Evolutionary conservation across 2,888 invertebrate species (phyloP).

Genomic region (Terebella lapidaria): DNA sequence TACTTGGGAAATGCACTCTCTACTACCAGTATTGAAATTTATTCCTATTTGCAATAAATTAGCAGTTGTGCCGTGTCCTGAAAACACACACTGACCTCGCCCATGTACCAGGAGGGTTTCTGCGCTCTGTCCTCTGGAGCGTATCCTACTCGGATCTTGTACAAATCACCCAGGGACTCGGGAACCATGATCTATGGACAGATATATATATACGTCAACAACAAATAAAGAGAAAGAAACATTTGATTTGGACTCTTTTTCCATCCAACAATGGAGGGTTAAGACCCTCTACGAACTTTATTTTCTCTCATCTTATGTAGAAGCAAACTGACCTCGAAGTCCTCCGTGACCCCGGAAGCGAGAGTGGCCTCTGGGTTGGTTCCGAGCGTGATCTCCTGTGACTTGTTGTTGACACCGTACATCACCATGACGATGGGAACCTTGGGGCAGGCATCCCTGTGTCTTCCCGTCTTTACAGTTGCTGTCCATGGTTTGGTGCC

Average conservation of each 20-base stretch:
- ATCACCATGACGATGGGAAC: slow-evolving; percentile 26
- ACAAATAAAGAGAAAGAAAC: too few relatives aligned
- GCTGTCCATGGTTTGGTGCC: too few relatives aligned
- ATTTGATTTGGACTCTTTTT: too few relatives aligned
- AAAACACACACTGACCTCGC: too few relatives aligned
- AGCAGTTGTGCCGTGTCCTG: too few relatives aligned
- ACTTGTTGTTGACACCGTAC: slow-evolving; percentile 41
- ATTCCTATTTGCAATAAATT: too few relatives aligned
- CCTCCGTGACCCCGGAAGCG: slow-evolving; percentile 39
- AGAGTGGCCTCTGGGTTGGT: slow-evolving; percentile 23
- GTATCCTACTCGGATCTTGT: slow-evolving; percentile 36
- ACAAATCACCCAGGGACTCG: slow-evolving; percentile 40
- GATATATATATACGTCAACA: too few relatives aligned
- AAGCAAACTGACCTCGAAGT: slow-evolving; percentile 39
- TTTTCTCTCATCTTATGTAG: slow-evolving; percentile 31
- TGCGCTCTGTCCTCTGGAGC: slow-evolving; percentile 22
- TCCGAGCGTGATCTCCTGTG: slow-evolving; percentile 26
- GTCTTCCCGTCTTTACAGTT: not conserved
- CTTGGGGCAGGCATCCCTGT: not conserved
- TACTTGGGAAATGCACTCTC: too few relatives aligned
- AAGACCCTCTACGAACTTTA: too few relatives aligned
- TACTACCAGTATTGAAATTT: too few relatives aligned
- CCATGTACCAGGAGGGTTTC: not conserved
- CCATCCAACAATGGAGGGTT: too few relatives aligned
- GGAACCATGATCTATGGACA: too few relatives aligned